Evolutionary conservation across 2,113 vertebrate genomes (phyloP).

Genomic region (Acanthisitta chloris): DNA sequence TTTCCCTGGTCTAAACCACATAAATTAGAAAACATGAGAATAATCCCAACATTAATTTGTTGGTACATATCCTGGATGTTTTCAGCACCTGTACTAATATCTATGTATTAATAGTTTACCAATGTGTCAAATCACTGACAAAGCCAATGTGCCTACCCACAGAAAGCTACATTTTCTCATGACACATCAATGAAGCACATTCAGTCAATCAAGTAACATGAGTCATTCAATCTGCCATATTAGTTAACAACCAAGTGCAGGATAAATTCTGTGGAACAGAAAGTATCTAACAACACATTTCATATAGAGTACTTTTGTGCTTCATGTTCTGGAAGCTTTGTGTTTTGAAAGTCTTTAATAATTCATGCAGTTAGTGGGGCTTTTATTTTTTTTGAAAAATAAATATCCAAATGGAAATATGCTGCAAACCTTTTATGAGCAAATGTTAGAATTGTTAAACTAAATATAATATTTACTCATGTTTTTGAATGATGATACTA

Average conservation of each 20-base stretch:
- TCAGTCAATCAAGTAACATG: background rate
- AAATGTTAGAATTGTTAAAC: background rate
- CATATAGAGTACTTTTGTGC: background rate
- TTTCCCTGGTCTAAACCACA: background rate
- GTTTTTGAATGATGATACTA: background rate
- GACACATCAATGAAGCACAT: background rate
- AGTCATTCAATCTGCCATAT: background rate
- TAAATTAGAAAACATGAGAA: background rate
- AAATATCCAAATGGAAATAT: background rate
- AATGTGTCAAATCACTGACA: background rate
- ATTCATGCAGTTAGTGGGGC: background rate
- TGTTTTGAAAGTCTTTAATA: background rate
- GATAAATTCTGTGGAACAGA: background rate
- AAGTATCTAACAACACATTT: background rate
- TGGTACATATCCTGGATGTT: background rate
- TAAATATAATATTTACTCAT: background rate
- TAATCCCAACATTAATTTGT: background rate
- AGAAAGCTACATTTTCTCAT: background rate
- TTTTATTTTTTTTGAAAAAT: background rate
- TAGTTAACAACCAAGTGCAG: background rate
- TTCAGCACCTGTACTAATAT: background rate
- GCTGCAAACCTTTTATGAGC: background rate
- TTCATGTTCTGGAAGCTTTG: background rate
- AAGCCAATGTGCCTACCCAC: background rate
- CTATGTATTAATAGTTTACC: background rate